Evolutionary conservation across 2,113 vertebrate genomes (phyloP), one percentile per base, ranked within the genome.

Genomic region (Phylloscopus trochilus): DNA sequence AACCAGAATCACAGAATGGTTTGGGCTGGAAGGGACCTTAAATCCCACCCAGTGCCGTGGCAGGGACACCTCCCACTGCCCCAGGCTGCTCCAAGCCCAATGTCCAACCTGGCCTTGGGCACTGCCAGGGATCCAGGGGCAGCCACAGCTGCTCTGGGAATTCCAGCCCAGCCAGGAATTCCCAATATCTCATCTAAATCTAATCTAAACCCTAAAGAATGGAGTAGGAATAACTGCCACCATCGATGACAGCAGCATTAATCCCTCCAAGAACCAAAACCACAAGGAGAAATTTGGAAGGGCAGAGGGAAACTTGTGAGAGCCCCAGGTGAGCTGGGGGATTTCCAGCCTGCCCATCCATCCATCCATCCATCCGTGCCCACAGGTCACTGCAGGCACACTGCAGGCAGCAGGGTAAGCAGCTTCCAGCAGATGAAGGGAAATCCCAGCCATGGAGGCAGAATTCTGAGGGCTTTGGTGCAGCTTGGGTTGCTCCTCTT

Each of bases 341-440:
- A 81, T 84, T 74, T 75, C 73, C 92, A 66, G 4, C 0, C 41
- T 19, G 41, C 46, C 31, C 12, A 6, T 15, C 66, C 21, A 0
- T 4, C 66, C 21, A 0, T 4, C 31, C 12, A 6, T 15, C 66
- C 21, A 0, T 4, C 66, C 21, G 0, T 4, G 58, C 26, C 74
- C 31, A n/a, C 28, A 12, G 60, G 16, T 14, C 86, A 8, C 7
- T 75, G 27, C 6, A 6, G 19, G 64, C 39, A 3, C 5, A 9
- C 39, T 24, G 52, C 15, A 91, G 87, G 5, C 64, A 49, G 66
- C 82, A 52, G 47, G 67, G n/a, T 30, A 49, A 90, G 91, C 53
- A 39, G 72, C 69, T 89, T 60, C 30, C 1, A 37, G 35, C 53
- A 77, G 69, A 41, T 27, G 33, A 33, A 82, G 68, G 35, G 68